Evolutionary conservation across 2,113 vertebrate species (phyloP).

Genomic region (Pelecanus crispus): DNA sequence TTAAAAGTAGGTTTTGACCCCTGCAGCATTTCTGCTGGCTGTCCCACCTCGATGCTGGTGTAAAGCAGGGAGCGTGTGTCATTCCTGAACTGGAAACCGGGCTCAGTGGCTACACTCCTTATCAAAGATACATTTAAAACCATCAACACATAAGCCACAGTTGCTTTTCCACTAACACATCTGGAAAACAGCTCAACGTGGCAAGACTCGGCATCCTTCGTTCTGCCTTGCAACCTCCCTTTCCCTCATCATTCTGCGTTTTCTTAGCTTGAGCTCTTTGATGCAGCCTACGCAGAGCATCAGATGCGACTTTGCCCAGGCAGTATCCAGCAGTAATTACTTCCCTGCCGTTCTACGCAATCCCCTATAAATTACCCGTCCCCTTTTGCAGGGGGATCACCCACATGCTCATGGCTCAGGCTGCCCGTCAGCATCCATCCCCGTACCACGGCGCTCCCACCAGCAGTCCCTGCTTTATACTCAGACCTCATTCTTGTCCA

Average conservation of each 20-base stretch:
- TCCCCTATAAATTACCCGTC: neutral
- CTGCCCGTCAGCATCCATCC: neutral
- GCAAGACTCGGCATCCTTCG: neutral
- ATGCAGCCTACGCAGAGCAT: rapidly evolving
- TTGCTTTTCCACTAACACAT: rapidly evolving
- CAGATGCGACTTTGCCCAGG: neutral
- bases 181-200: neutral
- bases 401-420: neutral
- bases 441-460: rapidly evolving
- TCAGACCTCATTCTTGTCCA: neutral
- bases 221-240: neutral
- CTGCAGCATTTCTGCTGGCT: neutral
- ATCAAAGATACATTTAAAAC: neutral
- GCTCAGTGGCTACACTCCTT: neutral
- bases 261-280: neutral
- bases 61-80: rapidly evolving
- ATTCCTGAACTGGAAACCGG: neutral
- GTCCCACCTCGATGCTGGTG: neutral
- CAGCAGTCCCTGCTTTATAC: neutral
- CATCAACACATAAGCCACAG: neutral
- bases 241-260: neutral
- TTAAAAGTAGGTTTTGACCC: neutral
- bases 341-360: neutral
- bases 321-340: neutral
- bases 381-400: neutral